Conservation (phyloP, 1,140 invertebrate genomes). For the Caenorhabditis tropicalis region DNA sequence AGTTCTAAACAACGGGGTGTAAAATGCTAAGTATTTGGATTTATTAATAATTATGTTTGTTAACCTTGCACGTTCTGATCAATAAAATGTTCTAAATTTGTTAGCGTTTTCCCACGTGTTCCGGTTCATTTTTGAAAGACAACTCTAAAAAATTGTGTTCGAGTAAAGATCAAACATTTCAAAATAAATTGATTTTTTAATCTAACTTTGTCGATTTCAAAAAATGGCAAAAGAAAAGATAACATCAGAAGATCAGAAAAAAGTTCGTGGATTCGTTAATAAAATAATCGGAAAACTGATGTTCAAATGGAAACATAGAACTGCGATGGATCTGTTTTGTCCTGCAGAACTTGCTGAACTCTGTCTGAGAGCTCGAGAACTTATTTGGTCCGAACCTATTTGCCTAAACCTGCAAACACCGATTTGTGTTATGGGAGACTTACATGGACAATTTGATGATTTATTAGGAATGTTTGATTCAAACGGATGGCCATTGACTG, state of each 20-base stretch:
- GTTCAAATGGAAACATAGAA: neutral
- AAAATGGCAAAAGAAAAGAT: neutral
- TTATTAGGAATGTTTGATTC: slow-evolving; percentile 48
- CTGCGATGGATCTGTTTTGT: slow-evolving; percentile 9
- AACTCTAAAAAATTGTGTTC: too few species aligned
- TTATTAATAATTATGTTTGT: too few species aligned
- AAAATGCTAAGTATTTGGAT: neutral
- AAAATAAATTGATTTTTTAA: neutral
- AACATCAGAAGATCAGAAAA: neutral
- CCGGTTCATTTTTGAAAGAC: too few species aligned
- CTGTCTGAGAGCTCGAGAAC: neutral
- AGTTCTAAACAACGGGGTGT: neutral
- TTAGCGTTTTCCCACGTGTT: too few species aligned
- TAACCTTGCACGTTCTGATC: too few species aligned
- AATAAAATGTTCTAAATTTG: too few species aligned
- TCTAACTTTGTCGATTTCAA: neutral
- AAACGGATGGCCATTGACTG: slow-evolving; percentile 49
- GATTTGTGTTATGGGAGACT: slow-evolving; percentile 26
- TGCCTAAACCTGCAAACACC: slow-evolving; percentile 1
- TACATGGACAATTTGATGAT: slow-evolving; percentile 56
- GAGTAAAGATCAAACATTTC: neutral
- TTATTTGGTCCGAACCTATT: slow-evolving; percentile 21
- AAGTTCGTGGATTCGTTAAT: neutral
- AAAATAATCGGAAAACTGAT: slow-evolving; percentile 9
- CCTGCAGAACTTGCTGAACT: slow-evolving; percentile 5